Base-by-base conservation (phyloP, 2,113 vertebrate genomes). In the Chlamydotis undulata region DNA sequence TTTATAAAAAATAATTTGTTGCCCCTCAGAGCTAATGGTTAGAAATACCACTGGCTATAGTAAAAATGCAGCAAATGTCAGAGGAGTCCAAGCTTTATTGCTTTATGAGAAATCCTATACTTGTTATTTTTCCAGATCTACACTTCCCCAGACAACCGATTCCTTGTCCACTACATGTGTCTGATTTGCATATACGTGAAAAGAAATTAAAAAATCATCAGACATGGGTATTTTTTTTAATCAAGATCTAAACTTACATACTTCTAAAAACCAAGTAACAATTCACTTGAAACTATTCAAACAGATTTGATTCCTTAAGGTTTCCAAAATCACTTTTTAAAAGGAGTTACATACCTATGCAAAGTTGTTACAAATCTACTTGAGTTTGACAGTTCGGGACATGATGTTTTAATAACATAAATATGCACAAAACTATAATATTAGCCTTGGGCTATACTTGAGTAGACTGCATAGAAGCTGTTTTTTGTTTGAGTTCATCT, bases 401-500 rank as follows among this genome's bases (percentile, higher is more conserved):
- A 78, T 43, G 69, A 77, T n/a, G 29, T 91, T 94, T 95, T 86
- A 91, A 80, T 89, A 92, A 82, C 37, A 79, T 56, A 68, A 87
- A 84, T 84, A 75, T 61, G 61, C 57, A 82, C 60, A 89, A 77
- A 81, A 75, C 33, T 90, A 90, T 71, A 93, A 75, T 93, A 75
- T 64, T 92, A 84, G 56, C 95, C 95, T 76, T 87, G 69, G 50
- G 83, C 33, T 92, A 53, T 68, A 61, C 37, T 83, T 0, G 35
- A 39, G 28, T 35, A 92, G 88, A 39, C 73, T 82, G n/a, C 73
- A 75, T 94, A 87, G 92, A 75, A 93, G 73, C 65, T 31, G 76
- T 11, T 67, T 94, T 90, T 90, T 75, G 41, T 57, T 71, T 37
- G 73, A 96, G 86, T 94, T 96, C 92, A 94, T 92, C 89, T 65